Evolutionary conservation across 2,113 vertebrate species (phyloP).

Genomic region (Athene cunicularia): DNA sequence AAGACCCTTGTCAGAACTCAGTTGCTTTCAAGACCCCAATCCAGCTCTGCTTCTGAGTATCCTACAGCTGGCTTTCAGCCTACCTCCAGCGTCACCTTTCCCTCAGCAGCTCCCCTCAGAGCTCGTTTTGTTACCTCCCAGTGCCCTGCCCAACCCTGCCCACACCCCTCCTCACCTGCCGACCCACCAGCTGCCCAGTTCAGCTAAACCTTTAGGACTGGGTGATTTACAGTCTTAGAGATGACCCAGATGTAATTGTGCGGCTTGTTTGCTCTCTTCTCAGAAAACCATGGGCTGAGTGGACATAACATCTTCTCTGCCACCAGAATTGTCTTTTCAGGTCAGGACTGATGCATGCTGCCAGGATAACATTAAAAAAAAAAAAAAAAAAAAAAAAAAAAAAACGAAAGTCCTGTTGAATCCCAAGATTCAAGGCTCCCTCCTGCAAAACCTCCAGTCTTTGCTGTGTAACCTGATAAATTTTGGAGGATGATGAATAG

Average conservation of each 20-base stretch:
- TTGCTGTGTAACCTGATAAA: background rate
- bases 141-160: background rate
- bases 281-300: background rate
- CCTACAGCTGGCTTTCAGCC: background rate
- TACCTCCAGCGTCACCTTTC: background rate
- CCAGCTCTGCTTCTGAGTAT: background rate
- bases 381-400: no score
- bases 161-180: no score
- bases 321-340: background rate
- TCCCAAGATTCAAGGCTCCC: background rate
- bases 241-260: background rate
- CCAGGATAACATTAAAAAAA: background rate
- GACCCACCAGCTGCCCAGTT: background rate
- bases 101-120: background rate
- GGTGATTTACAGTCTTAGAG: background rate
- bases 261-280: background rate
- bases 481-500: background rate
- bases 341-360: background rate
- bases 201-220: background rate
- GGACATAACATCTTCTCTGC: background rate
- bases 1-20: background rate
- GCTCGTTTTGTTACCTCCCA: background rate
- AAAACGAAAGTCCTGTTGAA: background rate
- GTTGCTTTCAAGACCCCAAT: background rate
- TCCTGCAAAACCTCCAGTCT: background rate